Evolutionary conservation across 2,888 invertebrate genomes (phyloP).

Genomic region (Punctoribates punctum): DNA sequence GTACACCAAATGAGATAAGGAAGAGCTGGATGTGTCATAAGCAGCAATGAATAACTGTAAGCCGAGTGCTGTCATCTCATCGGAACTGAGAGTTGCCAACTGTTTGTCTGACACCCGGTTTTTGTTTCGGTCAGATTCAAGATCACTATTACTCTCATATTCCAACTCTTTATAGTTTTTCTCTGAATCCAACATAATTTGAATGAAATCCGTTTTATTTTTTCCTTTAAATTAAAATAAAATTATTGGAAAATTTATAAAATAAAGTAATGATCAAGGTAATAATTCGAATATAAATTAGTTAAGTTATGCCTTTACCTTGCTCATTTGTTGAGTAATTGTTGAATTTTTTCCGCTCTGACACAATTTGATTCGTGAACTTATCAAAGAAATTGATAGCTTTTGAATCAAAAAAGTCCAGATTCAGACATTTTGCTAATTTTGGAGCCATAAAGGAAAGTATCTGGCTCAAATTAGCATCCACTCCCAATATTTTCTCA

Average conservation of each 20-base stretch:
- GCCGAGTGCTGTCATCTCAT: conserved; percentile 38
- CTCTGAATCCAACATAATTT: conserved; percentile 37
- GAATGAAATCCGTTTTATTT: conserved; percentile 32
- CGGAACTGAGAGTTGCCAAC: background rate
- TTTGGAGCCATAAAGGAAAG: background rate
- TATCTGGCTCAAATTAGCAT: background rate
- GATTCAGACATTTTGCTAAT: background rate
- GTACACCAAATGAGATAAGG: conserved; percentile 56
- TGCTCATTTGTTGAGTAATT: conserved; percentile 48
- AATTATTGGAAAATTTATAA: background rate
- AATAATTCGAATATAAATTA: background rate
- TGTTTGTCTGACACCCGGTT: background rate
- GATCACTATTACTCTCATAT: conserved; percentile 1
- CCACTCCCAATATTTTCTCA: conserved; percentile 17
- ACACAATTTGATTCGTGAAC: conserved; percentile 33
- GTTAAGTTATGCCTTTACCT: background rate
- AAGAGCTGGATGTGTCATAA: conserved; percentile 53
- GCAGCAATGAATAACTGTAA: conserved; percentile 37
- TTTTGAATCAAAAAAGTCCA: conserved; percentile 28
- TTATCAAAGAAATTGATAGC: conserved; percentile 32
- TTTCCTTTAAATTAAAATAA: background rate
- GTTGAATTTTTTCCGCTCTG: conserved; percentile 51
- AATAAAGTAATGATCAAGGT: background rate
- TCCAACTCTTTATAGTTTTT: conserved; percentile 45
- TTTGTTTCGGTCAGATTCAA: background rate